Evolutionary conservation across 2,113 vertebrate genomes (phyloP).

Genomic region (Thalassarche chlororhynchos): DNA sequence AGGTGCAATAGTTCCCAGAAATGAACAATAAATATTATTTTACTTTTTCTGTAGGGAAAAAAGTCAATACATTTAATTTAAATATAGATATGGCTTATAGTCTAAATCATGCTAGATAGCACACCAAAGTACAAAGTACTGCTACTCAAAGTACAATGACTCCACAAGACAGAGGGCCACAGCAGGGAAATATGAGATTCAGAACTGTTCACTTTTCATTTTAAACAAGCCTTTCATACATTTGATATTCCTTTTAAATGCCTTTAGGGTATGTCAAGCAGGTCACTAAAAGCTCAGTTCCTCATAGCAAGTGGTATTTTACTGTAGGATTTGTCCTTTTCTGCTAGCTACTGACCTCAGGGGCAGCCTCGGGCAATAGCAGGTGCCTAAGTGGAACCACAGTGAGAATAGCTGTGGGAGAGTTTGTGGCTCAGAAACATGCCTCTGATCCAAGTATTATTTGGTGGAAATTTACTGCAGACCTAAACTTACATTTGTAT

Average conservation of each 20-base stretch:
- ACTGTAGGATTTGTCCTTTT: neutral
- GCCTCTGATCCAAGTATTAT: neutral
- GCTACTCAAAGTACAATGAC: neutral
- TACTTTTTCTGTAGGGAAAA: neutral
- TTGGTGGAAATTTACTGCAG: neutral
- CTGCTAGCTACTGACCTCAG: neutral
- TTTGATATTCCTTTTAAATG: slow-evolving; percentile 43
- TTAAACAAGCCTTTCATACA: slow-evolving; percentile 7
- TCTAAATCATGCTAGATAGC: neutral
- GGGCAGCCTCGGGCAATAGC: slow-evolving; percentile 18
- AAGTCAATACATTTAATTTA: neutral
- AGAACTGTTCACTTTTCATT: slow-evolving; percentile 15
- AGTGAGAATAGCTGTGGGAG: neutral
- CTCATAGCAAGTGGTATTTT: slow-evolving; percentile 18
- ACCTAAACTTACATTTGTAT: neutral
- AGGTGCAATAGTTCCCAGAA: neutral
- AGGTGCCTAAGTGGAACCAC: slow-evolving; percentile 3
- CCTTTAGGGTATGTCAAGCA: slow-evolving; percentile 54
- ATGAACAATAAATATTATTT: neutral
- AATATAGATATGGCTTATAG: neutral
- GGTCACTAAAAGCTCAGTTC: slow-evolving; percentile 53
- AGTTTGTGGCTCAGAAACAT: neutral
- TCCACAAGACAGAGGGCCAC: slow-evolving; percentile 14
- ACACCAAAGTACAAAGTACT: slow-evolving; percentile 18
- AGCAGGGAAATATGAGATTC: neutral